Base-by-base conservation (phyloP, 2,113 vertebrate species). In the Herpetotheres cachinnans region DNA sequence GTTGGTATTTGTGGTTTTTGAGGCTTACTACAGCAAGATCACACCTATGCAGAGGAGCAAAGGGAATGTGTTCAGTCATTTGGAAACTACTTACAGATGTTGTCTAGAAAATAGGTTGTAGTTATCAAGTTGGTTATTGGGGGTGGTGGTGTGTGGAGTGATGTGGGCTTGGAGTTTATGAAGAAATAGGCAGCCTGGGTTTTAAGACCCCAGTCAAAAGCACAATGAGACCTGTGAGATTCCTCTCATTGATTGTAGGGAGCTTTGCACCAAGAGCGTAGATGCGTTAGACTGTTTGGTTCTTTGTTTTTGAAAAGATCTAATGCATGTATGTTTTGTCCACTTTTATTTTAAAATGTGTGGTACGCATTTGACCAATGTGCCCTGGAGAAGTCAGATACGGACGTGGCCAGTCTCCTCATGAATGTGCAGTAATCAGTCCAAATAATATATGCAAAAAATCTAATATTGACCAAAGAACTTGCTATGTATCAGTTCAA, bases 361-460 rank as follows among this genome's bases (percentile, higher is more conserved):
- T 15, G 11, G 10, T 34, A 11, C 6, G 1, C 3, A 0, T 34
- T 47, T 59, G 65, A 26, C 8, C 26, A 40, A 1, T 24, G 18
- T 79, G 14, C 24, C 14, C 29, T 59, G 46, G 7, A 22, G 13
- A 40, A 58, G 27, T 24, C 34, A 42, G 7, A 3, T 19, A 17
- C 3, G 17, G 34, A 13, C 16, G 34, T 12, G 36, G 13, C 4
- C 24, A 34, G 5, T 32, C 15, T 70, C 42, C 34, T 82, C 1
- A 4, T 47, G 49, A 70, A 21, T 5, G 3, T 58, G 34, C 47
- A 42, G 10, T 40, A 17, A 50, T 61, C 27, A 44, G 49, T 61
- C 10, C 44, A 69, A 72, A 67, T 15, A 25, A 20, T 18, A 2
- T 4, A 14, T 4, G 29, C 27, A 44, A 26, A 27, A 69, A 49